A percentile compares a stretch with the other conserved stretches of the same genome.
Conservation (phyloP, 2,888 invertebrate genomes). For the Macrophya annulata region DNA sequence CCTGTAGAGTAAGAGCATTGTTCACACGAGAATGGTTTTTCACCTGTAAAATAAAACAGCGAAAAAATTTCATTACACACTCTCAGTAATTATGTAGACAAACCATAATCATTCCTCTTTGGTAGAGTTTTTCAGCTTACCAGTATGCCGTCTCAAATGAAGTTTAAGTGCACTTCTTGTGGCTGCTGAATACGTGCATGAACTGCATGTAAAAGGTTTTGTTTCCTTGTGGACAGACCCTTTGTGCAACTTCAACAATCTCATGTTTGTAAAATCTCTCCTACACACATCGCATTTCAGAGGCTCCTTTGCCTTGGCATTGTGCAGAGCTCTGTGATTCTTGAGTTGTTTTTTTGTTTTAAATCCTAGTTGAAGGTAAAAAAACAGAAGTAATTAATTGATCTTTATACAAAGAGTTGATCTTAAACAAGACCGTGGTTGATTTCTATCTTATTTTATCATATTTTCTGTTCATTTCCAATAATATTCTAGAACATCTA, state of each 20-base stretch:
- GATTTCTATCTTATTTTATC: neutral
- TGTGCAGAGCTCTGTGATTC: conserved; percentile 87
- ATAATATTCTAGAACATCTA: neutral
- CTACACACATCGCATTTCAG: conserved; percentile 83
- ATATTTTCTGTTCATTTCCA: neutral
- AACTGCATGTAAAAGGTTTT: conserved; percentile 85
- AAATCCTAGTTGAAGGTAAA: conserved; percentile 80
- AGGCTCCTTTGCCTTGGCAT: conserved; percentile 72
- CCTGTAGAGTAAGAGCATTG: conserved; percentile 87
- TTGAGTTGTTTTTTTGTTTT: conserved; percentile 90
- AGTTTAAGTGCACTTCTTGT: conserved; percentile 85
- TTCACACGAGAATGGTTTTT: conserved; percentile 90
- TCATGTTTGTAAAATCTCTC: conserved; percentile 81
- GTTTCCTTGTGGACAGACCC: conserved; percentile 86
- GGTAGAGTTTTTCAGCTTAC: conserved; percentile 76
- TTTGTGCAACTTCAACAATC: conserved; percentile 82
- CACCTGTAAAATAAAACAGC: conserved; percentile 80
- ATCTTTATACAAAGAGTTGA: neutral
- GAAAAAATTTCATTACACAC: neutral
- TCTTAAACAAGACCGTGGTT: neutral
- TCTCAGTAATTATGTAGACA: neutral
- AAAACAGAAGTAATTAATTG: neutral
- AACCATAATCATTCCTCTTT: neutral
- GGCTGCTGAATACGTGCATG: conserved; percentile 86
- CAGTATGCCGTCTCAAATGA: conserved; percentile 87